Evolutionary conservation across 2,797 vertebrate species (phyloP).

Genomic region (Mus minutoides): DNA sequence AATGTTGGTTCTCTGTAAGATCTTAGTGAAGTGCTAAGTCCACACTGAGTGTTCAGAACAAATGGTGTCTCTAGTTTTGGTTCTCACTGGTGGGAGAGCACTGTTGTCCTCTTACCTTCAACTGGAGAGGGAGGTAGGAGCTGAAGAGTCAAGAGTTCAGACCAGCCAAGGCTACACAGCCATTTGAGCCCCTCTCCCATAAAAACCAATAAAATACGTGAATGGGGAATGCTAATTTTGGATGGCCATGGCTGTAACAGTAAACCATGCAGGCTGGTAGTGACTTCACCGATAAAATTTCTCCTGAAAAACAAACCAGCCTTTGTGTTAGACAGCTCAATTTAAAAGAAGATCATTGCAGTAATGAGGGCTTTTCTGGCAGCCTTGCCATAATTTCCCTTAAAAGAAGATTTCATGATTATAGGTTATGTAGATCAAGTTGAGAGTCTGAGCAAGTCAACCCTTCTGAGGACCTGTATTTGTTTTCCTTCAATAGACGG

Average conservation of each 20-base stretch:
- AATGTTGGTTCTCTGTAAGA: slow-evolving; percentile 18
- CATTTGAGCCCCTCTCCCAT: not conserved
- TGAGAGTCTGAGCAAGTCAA: not conserved
- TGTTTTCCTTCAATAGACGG: slow-evolving; percentile 87
- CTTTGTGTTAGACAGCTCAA: not conserved
- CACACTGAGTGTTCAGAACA: not conserved
- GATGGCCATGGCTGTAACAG: not conserved
- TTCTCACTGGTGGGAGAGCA: not conserved
- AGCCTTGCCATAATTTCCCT: slow-evolving; percentile 5
- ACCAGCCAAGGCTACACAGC: not conserved
- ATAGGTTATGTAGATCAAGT: not conserved
- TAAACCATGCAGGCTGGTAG: not conserved
- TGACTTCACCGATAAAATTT: not conserved
- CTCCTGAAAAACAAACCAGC: not conserved
- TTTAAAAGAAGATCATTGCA: slow-evolving; percentile 2
- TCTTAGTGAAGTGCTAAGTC: not conserved
- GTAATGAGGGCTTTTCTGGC: not conserved
- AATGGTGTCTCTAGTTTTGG: not conserved
- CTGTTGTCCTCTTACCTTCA: not conserved
- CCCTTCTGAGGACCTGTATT: slow-evolving; percentile 23
- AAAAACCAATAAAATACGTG: not conserved
- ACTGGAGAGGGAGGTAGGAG: not conserved
- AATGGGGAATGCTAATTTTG: not conserved
- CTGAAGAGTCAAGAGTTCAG: not conserved
- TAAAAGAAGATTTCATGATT: slow-evolving; percentile 6